These are phyloP conservation scores for Trichomycterus rosablanca DNA, from an alignment of 2,113 vertebrate genomes.

Conservation along the genomic window DNA sequence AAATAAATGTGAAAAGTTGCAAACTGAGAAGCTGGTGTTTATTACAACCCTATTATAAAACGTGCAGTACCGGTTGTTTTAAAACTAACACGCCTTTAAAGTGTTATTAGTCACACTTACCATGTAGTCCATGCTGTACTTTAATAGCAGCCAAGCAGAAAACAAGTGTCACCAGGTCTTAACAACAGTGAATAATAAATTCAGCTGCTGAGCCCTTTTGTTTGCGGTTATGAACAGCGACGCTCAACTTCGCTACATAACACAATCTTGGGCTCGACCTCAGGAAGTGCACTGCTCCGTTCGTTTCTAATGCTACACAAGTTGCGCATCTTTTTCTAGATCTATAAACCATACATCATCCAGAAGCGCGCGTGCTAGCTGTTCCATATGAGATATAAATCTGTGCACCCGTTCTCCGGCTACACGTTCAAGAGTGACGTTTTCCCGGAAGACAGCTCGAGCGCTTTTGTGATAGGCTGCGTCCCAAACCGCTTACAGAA, in stretches of 20 bases:
- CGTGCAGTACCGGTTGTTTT: not conserved
- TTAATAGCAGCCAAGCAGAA: conserved; percentile 16
- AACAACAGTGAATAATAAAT: conserved; percentile 1
- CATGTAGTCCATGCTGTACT: conserved; percentile 65
- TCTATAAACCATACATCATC: not conserved
- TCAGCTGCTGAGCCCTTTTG: conserved; percentile 39
- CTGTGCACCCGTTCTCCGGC: not conserved
- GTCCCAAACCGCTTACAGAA: not conserved
- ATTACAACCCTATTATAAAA: not conserved
- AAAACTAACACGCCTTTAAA: too few species aligned
- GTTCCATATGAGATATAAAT: not conserved
- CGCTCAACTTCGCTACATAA: conserved; percentile 49
- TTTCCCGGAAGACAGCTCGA: conserved; percentile 5
- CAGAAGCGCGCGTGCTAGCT: too few species aligned
- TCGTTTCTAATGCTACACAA: not conserved
- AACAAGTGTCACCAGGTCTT: conserved; percentile 19
- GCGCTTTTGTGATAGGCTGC: not conserved
- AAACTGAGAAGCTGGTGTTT: not conserved
- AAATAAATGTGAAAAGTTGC: too few species aligned
- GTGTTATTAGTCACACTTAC: conserved; percentile 53
- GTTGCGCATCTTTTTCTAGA: not conserved
- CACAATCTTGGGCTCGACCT: conserved; percentile 47
- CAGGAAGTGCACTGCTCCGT: conserved; percentile 63
- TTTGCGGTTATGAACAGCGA: conserved; percentile 31
- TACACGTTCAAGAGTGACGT: not conserved